Evolutionary conservation across 2,797 vertebrate species (phyloP), one percentile per base, ranked within the genome.

Genomic region (Passerculus sandwichensis): DNA sequence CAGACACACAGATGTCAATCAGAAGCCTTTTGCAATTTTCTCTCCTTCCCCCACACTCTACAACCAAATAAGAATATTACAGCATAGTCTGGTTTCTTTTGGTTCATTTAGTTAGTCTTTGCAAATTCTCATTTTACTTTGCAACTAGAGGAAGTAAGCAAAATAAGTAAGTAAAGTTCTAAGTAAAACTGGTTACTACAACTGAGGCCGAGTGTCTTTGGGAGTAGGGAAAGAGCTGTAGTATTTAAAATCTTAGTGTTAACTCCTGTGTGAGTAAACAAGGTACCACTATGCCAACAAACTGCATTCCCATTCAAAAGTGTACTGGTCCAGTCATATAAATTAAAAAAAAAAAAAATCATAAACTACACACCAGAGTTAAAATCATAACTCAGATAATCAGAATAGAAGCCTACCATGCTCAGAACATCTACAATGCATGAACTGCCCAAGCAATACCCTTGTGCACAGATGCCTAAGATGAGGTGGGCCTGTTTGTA

Each of bases 1-100:
- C 61, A 83, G 92, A 94, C 77, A 94, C 67, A 78, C 57, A 79
- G 83, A 88, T 88, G 95, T 89, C 95, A 94, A 84, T 96, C 92
- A 94, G 60, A 60, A 91, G 26, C 74, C 60, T 85, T 80, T 76
- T 51, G 74, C 60, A 79, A 76, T 79, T 84, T 85, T 72, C 56
- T 60, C 44, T 85, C 56, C 30, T 26, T 62, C n/a, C 25, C 38
- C 42, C 59, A 25, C 9, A 6, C 29, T 66, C 59, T n/a, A 29
- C 60, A 66, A 51, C 22, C 80, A 93, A 73, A 27, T 23, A 75
- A 26, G 72, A 85, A 61, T 66, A 66, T 44, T 64, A 32, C n/a
- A 75, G 36, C 19, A 61, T 10, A 36, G 42, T 34, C 51, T 72
- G 44, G 5, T 78, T 84, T 83, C 76, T 91, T 81, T 62, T 7